Evolutionary conservation across 1,140 invertebrate genomes (phyloP).

Genomic region (Streblospio benedicti): DNA sequence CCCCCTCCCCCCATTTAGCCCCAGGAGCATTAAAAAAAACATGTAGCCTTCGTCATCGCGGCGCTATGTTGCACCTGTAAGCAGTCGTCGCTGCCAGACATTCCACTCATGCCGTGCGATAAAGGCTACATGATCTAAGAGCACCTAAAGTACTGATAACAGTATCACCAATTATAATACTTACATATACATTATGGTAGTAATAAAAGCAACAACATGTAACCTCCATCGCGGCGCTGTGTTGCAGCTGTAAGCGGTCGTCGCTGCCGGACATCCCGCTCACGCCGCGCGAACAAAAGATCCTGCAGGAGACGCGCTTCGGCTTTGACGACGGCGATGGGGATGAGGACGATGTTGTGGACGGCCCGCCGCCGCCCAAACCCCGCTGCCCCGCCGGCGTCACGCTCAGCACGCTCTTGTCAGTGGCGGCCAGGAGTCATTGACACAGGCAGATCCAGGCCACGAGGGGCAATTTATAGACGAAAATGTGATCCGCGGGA

Average conservation of each 20-base stretch:
- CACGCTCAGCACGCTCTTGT: not conserved
- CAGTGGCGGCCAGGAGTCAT: not conserved
- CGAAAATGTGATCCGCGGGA: not conserved
- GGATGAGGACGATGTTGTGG: conserved; percentile 16
- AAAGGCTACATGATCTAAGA: no score
- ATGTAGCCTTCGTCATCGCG: no score
- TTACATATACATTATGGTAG: no score
- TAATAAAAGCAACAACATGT: conserved; percentile 11
- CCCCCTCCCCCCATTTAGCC: no score
- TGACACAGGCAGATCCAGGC: not conserved
- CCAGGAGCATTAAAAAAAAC: conserved; percentile 1
- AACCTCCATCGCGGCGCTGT: no score
- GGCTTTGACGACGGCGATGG: not conserved
- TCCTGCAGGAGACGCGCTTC: conserved; percentile 41
- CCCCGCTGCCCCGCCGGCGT: conserved; percentile 10
- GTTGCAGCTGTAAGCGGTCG: conserved; percentile 51
- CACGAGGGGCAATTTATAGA: not conserved
- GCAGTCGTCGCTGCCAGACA: conserved; percentile 66
- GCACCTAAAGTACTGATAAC: no score
- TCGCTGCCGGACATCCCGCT: conserved; percentile 68
- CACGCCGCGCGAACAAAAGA: conserved; percentile 45
- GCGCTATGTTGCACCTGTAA: conserved; percentile 44
- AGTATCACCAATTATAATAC: no score
- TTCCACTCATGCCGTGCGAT: conserved; percentile 51
- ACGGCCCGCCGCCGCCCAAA: conserved; percentile 14